Base-by-base conservation (phyloP, 2,797 vertebrate genomes). In the Coluber constrictor region DNA sequence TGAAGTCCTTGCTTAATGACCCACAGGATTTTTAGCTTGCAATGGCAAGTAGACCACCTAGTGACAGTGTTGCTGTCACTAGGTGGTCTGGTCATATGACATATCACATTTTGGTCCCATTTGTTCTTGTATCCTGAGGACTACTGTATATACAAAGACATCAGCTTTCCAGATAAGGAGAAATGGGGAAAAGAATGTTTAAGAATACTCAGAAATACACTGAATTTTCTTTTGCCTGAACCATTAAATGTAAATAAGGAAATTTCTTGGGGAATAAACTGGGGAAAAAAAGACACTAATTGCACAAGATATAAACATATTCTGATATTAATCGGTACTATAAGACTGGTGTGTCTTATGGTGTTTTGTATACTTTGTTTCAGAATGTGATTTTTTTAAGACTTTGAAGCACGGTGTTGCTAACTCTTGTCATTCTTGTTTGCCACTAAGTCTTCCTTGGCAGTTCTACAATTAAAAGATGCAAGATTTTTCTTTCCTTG, bases 381-480 rank as follows among this genome's bases (percentile, higher is more conserved):
- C 37, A 83, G 37, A 74, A 5, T 15, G 9, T 16, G 8, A 29
- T 55, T 15, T 3, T 3, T 56, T 86, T 66, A 63, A 90, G 55
- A 88, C 7, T 25, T 56, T 90, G 27, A 29, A 56, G 37, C 29
- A 74, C 47, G 32, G 20, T 20, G 54, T 25, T 86, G 11, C 57
- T 61, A 12, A 70, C 7, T 27, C 37, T 74, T 87, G 70, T n/a
- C n/a, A 60, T 89, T 27, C 16, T 55, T 74, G 37, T 16, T 74
- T 56, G 32, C 18, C 20, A 59, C 15, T 74, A 88, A 90, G 57
- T 51, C 55, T 70, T 70, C 23, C 54, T n/a, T 29, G 55, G 32
- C 18, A 66, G 70, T 93, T 56, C 70, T 91, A 91, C 86, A 93
- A 91, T 93, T 93, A 89, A 27, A 57, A 13, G 32, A 89, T 91